phyloP scores from a whole-genome alignment of 2,797 vertebrate species.

The Pteropus rufus region DNA sequence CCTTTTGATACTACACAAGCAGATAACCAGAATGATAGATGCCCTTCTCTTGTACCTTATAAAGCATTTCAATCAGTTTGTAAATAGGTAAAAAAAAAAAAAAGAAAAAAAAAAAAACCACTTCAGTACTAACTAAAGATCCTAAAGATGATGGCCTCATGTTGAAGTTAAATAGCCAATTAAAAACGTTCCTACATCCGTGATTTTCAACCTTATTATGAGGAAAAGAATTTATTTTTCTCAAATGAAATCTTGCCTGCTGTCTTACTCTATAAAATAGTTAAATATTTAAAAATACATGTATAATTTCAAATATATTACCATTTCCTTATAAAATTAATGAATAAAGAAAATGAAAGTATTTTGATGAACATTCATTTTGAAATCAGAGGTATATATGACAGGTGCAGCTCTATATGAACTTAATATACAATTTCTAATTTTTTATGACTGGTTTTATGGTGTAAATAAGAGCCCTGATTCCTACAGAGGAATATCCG shows the following conservation, averaged over 20 bases:
- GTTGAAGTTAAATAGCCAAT: neutral
- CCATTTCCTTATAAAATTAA: neutral
- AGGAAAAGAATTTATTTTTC: neutral
- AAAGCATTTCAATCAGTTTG: neutral
- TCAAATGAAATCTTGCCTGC: neutral
- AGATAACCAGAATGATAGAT: neutral
- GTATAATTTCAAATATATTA: neutral
- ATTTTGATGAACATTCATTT: conserved; percentile 1
- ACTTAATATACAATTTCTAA: neutral
- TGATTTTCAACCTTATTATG: neutral
- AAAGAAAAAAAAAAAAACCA: too few species aligned
- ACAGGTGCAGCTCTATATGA: neutral
- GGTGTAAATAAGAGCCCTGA: neutral
- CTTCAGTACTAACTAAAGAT: neutral
- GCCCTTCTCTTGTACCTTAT: neutral
- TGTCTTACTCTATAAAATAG: neutral
- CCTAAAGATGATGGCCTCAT: neutral
- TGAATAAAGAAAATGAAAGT: neutral
- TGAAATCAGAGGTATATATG: neutral
- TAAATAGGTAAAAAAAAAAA: neutral
- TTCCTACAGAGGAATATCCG: neutral
- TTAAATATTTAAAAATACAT: neutral
- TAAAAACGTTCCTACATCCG: neutral
- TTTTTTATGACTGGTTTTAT: neutral
- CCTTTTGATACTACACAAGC: neutral